Evolutionary conservation across 2,888 invertebrate genomes (phyloP), one percentile per base, ranked within the genome.

Genomic region (Oscheius sp.): DNA sequence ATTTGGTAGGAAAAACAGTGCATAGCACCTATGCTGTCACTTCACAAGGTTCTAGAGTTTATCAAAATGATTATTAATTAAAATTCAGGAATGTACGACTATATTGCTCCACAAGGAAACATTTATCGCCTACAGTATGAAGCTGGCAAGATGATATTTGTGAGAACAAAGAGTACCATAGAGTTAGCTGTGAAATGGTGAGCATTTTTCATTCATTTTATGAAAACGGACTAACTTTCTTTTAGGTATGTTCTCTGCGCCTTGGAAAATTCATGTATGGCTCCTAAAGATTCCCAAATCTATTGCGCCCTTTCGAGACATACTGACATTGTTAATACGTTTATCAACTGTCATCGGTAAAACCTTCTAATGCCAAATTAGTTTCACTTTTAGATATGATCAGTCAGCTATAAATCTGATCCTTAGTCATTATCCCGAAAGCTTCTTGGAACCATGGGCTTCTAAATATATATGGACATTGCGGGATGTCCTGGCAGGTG

Each of bases 201-300:
- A 49, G n/a, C 13, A 7, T 49, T 49, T 49, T 49, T 49, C 13
- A 49, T 49, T 25, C 21, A 23, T 55, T 2, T 25, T 21, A 16
- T 21, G 49, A 49, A 18, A 49, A 21, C 5, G 13, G 21, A 9
- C 45, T 16, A 45, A 9, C 45, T 45, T 16, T 49, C 49, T 49
- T 55, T 55, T 21, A 55, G 55, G 55, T 55, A 21, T 5, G 55
- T 55, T 6, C 55, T 55, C 13, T 55, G 55, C 23, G 55, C 55
- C 13, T 23, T 55, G 55, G 55, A 55, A 21, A 13, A 23, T 5
- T 13, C 16, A 2, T 55, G 55, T 55, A 55, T 55, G 55, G 55
- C 55, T 13, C 55, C 55, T 2, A 23, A 55, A 13, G 55, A 23
- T 23, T 6, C 3, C 13, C 5, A 23, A 16, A 3, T 23, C 5